Evolutionary conservation across 2,888 invertebrate genomes (phyloP).

Genomic region (Idaea straminata): DNA sequence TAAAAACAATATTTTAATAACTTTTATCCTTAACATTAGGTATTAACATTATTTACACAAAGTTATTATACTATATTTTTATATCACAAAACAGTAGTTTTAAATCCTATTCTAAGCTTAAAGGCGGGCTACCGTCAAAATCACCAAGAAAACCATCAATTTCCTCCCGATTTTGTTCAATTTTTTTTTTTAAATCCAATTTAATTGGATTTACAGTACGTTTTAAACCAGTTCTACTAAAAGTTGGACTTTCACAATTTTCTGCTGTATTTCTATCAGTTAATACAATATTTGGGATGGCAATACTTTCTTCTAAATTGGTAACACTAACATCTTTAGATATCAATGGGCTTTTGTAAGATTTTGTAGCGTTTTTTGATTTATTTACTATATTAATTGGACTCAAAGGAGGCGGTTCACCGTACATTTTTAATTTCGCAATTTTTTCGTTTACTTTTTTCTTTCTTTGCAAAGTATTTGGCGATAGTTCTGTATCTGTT

Average conservation of each 20-base stretch:
- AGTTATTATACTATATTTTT: slow-evolving; percentile 4
- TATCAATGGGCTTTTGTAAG: slow-evolving; percentile 63
- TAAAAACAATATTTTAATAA: too few species aligned
- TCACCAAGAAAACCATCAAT: slow-evolving; percentile 57
- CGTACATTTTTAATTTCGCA: slow-evolving; percentile 74
- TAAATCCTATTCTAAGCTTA: slow-evolving; percentile 59
- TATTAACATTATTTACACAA: neutral
- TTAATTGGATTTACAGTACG: slow-evolving; percentile 47
- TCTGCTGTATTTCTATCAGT: slow-evolving; percentile 27
- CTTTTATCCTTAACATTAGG: too few species aligned
- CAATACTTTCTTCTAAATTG: slow-evolving; percentile 10
- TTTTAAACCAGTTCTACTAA: slow-evolving; percentile 49
- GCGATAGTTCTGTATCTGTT: slow-evolving; percentile 48
- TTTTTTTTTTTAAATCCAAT: slow-evolving; percentile 40
- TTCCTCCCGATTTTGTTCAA: slow-evolving; percentile 23
- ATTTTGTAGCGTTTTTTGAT: slow-evolving; percentile 53
- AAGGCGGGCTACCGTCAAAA: slow-evolving; percentile 67
- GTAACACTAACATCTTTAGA: slow-evolving; percentile 27
- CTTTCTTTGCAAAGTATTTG: slow-evolving; percentile 50
- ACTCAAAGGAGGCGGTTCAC: slow-evolving; percentile 78
- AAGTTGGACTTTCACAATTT: slow-evolving; percentile 43
- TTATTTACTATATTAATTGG: slow-evolving; percentile 65
- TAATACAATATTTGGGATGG: slow-evolving; percentile 9
- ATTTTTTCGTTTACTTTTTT: slow-evolving; percentile 63
- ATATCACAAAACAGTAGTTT: slow-evolving; percentile 12